A percentile compares a stretch with the other conserved stretches of the same genome.
phyloP scores from a whole-genome alignment of 2,888 invertebrate species.

The Junonia oenone region DNA sequence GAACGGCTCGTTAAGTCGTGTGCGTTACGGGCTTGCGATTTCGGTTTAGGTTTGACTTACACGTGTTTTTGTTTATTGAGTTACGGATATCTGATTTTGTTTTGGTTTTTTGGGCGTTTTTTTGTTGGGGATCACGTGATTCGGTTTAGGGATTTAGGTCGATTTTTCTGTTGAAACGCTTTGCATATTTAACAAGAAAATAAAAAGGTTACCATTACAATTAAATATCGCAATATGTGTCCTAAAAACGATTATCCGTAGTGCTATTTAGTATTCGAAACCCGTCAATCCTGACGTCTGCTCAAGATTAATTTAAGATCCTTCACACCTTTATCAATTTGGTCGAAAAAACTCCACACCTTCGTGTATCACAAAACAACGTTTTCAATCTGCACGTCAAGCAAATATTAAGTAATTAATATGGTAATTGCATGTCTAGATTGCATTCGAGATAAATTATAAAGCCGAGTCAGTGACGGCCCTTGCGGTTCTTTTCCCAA shows the following conservation, averaged over 20 bases:
- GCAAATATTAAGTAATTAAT: conserved; percentile 62
- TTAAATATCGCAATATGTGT: neutral
- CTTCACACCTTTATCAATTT: conserved; percentile 30
- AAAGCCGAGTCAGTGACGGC: conserved; percentile 39
- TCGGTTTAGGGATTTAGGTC: neutral
- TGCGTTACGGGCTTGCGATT: conserved; percentile 24
- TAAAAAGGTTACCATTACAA: neutral
- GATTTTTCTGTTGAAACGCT: neutral
- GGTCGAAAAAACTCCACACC: conserved; percentile 29
- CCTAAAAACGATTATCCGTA: neutral
- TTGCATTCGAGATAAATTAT: conserved; percentile 55
- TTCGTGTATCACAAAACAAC: conserved; percentile 26
- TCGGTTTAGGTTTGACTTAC: conserved; percentile 9
- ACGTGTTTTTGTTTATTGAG: neutral
- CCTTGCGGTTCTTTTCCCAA: conserved; percentile 40
- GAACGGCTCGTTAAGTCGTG: conserved; percentile 20
- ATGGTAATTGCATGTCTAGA: conserved; percentile 65
- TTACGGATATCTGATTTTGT: neutral
- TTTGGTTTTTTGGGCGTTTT: neutral
- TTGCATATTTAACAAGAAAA: neutral
- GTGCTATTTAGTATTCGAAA: conserved; percentile 20
- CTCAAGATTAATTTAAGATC: conserved; percentile 27
- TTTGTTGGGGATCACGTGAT: neutral
- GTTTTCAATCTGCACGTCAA: conserved; percentile 33
- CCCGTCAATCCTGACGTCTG: conserved; percentile 21